phyloP scores from a whole-genome alignment of 2,888 invertebrate genomes.

The Sisyra nigra region DNA sequence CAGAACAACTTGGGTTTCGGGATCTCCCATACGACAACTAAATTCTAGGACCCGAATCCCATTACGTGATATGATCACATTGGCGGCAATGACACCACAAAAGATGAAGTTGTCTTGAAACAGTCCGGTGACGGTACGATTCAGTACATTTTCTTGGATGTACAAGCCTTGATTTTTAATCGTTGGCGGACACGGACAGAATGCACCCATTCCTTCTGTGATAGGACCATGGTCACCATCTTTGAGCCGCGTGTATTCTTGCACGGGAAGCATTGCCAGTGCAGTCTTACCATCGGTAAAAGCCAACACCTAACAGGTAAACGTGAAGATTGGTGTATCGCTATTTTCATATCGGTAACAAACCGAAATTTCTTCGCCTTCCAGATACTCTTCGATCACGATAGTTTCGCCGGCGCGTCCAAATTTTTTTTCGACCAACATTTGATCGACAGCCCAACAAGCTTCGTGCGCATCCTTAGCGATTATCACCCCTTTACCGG shows the following conservation, averaged over 20 bases:
- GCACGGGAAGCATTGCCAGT: conserved; percentile 75
- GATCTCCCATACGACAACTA: conserved; percentile 97
- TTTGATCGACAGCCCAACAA: conserved; percentile 65
- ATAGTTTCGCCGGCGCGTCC: conserved; percentile 71
- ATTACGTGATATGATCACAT: conserved; percentile 82
- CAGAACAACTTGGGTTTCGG: conserved; percentile 91
- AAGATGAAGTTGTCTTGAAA: conserved; percentile 63
- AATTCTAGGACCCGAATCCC: conserved; percentile 91
- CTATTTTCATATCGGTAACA: no score
- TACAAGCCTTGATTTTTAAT: conserved; percentile 37
- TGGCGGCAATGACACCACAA: conserved; percentile 86
- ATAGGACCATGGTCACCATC: conserved; percentile 84
- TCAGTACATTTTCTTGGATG: conserved; percentile 55
- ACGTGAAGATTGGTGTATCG: no score
- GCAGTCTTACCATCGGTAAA: conserved; percentile 78
- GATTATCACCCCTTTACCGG: conserved; percentile 94
- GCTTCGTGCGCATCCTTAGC: conserved; percentile 65
- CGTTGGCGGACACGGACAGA: conserved; percentile 78
- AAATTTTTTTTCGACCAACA: conserved; percentile 62
- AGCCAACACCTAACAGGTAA: conserved; percentile 46
- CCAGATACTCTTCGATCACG: conserved; percentile 78
- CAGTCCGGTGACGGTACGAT: conserved; percentile 67
- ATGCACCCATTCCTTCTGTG: conserved; percentile 98
- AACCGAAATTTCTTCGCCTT: conserved; percentile 91
- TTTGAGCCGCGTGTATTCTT: conserved; percentile 87